Evolutionary conservation across 53 echinoderm and acorn worm genomes (phyloP).

Genomic region (Paracentrotus lividus): DNA sequence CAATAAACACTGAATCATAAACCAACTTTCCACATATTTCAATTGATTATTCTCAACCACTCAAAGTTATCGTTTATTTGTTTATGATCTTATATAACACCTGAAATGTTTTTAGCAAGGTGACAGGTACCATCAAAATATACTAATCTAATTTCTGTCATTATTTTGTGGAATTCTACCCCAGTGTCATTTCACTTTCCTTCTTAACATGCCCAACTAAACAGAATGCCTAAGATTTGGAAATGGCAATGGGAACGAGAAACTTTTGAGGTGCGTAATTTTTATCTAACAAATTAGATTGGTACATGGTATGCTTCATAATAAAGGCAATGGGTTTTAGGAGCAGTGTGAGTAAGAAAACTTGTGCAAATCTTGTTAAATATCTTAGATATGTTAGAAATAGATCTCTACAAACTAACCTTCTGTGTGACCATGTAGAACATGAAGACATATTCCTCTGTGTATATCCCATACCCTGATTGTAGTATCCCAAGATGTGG

Average conservation of each 20-base stretch:
- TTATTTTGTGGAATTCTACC: background rate
- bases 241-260: too few relatives aligned
- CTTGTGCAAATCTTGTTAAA: background rate
- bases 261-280: too few relatives aligned
- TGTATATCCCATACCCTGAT: slow-evolving; percentile 82
- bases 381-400: background rate
- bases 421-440: slow-evolving; percentile 85
- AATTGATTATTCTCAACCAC: background rate
- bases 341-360: too few relatives aligned
- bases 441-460: slow-evolving; percentile 83
- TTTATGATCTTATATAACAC: background rate
- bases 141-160: too few relatives aligned
- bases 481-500: slow-evolving; percentile 84
- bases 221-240: too few relatives aligned
- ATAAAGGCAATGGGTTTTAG: too few relatives aligned
- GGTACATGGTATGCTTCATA: too few relatives aligned
- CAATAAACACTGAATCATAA: background rate
- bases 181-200: background rate
- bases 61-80: background rate
- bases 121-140: too few relatives aligned
- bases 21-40: background rate
- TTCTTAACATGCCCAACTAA: too few relatives aligned
- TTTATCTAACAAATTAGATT: too few relatives aligned
- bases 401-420: slow-evolving; percentile 55
- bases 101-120: too few relatives aligned